Conservation (phyloP, 2,113 vertebrate species). For the Mastomys natalensis region DNA sequence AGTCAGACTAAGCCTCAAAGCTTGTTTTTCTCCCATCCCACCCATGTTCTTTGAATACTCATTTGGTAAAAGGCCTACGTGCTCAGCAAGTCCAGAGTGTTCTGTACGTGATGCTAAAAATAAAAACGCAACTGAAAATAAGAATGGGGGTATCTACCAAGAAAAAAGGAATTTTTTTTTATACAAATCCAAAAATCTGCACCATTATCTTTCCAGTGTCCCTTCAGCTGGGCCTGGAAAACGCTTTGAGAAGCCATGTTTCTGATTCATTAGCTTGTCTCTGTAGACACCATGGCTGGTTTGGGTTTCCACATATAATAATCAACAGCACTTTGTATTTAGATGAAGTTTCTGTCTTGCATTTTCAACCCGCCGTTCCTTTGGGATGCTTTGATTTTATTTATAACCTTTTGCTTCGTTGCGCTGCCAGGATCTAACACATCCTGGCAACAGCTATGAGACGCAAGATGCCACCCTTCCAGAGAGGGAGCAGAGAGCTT, state of each 20-base stretch:
- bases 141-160: neutral
- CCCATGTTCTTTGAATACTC: neutral
- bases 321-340: neutral
- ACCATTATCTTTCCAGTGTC: neutral
- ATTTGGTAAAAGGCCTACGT: constrained; percentile 20
- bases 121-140: neutral
- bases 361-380: constrained; percentile 52
- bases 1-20: neutral
- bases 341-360: neutral
- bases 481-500: neutral
- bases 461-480: neutral
- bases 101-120: constrained; percentile 25
- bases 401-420: constrained; percentile 42
- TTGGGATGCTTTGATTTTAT: constrained; percentile 54
- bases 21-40: neutral
- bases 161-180: neutral
- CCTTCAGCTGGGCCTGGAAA: neutral
- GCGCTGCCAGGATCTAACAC: neutral
- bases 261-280: neutral
- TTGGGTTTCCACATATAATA: neutral
- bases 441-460: neutral
- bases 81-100: constrained; percentile 25
- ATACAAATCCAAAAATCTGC: constrained; percentile 30
- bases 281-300: neutral
- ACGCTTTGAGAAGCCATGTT: neutral